A percentile compares a stretch with the other conserved stretches of the same genome.
phyloP scores from a whole-genome alignment of 1,140 invertebrate species.

The Drosophila neocordata region DNA sequence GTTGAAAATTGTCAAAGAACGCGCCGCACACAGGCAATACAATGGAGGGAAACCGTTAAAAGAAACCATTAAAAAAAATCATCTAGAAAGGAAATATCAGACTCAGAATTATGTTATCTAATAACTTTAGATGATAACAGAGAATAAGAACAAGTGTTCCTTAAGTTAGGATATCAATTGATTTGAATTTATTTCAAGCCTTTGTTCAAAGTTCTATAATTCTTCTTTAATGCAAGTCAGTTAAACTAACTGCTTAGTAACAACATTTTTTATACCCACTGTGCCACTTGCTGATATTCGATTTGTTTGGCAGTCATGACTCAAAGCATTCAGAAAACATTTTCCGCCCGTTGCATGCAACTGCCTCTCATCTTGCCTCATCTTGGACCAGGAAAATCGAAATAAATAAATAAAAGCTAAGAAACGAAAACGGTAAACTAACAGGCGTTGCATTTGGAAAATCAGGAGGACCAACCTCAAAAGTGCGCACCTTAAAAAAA shows the following conservation, averaged over 20 bases:
- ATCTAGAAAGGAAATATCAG: not conserved
- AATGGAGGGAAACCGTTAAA: slow-evolving; percentile 37
- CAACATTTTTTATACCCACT: slow-evolving; percentile 27
- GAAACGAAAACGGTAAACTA: slow-evolving; percentile 75
- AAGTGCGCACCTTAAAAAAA: slow-evolving; percentile 77
- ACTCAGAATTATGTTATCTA: not conserved
- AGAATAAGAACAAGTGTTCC: too few relatives aligned
- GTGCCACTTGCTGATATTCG: slow-evolving; percentile 64
- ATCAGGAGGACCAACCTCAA: slow-evolving; percentile 79
- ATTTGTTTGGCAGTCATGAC: slow-evolving; percentile 74
- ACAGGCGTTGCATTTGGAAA: slow-evolving; percentile 80
- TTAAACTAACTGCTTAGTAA: too few relatives aligned
- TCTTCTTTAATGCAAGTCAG: too few relatives aligned
- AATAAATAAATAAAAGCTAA: not conserved
- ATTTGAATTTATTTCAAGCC: too few relatives aligned
- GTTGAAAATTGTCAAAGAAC: slow-evolving; percentile 81
- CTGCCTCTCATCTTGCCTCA: slow-evolving; percentile 60
- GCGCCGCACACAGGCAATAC: slow-evolving; percentile 58
- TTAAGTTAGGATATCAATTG: too few relatives aligned
- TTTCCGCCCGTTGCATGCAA: slow-evolving; percentile 70
- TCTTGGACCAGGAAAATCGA: slow-evolving; percentile 11
- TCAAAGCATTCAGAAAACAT: slow-evolving; percentile 70
- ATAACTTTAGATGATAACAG: too few relatives aligned
- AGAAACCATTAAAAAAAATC: not conserved
- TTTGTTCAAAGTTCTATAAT: too few relatives aligned